These are phyloP conservation scores for Neostethus bicornis DNA, from an alignment of 2,797 vertebrate genomes.

Conservation along the genomic window DNA sequence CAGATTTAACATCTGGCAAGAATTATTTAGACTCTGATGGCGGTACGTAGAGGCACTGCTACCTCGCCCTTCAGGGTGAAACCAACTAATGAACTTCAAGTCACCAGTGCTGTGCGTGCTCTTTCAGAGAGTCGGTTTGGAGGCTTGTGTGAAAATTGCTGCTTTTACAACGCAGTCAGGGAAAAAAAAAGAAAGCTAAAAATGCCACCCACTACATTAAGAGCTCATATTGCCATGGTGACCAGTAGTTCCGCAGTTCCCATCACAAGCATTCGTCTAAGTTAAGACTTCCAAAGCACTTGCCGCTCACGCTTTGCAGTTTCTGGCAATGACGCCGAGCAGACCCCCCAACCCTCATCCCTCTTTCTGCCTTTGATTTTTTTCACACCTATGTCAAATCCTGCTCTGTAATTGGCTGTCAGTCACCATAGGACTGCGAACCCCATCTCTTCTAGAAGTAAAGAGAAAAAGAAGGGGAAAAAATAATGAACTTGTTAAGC, in stretches of 20 bases:
- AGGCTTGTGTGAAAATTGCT: conserved; percentile 22
- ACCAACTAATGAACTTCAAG: conserved; percentile 36
- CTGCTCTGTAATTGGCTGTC: conserved; percentile 60
- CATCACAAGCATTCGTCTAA: conserved; percentile 57
- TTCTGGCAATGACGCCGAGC: conserved; percentile 61
- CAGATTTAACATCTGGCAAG: conserved; percentile 62
- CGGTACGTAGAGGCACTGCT: conserved; percentile 68
- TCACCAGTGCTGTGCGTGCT: conserved; percentile 33
- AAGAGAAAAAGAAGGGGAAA: conserved; percentile 29
- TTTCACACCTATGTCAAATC: conserved; percentile 53
- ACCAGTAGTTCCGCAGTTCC: conserved; percentile 62
- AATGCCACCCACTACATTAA: conserved; percentile 60
- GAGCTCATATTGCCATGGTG: conserved; percentile 69
- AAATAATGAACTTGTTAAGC: conserved; percentile 58
- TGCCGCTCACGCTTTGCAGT: conserved; percentile 42
- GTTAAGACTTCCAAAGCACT: conserved; percentile 63
- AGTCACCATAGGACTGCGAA: conserved; percentile 39
- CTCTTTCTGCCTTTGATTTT: conserved; percentile 36
- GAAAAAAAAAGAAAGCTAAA: conserved; percentile 18
- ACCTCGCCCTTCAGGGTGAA: conserved; percentile 46
- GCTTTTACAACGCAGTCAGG: conserved; percentile 30
- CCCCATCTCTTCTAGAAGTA: neutral
- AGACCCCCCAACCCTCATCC: conserved; percentile 16
- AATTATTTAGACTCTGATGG: conserved; percentile 58
- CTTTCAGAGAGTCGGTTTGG: conserved; percentile 31